Conservation (phyloP, 2,113 vertebrate species). For the Cheilinus undulatus region DNA sequence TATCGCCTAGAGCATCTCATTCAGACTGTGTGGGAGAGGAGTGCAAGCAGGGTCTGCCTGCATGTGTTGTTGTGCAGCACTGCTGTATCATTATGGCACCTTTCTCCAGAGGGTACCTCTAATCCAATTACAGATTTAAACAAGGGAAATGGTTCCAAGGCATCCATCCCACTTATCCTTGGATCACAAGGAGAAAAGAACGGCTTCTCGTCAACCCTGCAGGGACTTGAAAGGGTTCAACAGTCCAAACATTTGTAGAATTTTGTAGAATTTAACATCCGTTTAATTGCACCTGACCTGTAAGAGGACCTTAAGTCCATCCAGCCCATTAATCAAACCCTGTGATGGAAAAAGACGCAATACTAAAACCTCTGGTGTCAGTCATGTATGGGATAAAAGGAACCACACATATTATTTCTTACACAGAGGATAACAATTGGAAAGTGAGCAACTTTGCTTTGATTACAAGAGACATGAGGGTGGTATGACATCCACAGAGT, state of each 20-base stretch:
- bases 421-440: constrained; percentile 19
- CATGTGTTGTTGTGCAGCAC: constrained; percentile 41
- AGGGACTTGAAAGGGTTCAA: constrained; percentile 65
- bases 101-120: constrained; percentile 69
- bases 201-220: constrained; percentile 52
- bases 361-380: constrained; percentile 28
- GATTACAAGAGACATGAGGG: background rate
- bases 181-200: constrained; percentile 57
- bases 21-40: constrained; percentile 23
- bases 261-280: constrained; percentile 64
- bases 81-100: constrained; percentile 59
- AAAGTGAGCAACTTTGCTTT: background rate
- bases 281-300: constrained; percentile 68
- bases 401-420: constrained; percentile 13
- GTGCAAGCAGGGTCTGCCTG: constrained; percentile 2
- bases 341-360: constrained; percentile 55
- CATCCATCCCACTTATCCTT: constrained; percentile 65
- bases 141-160: constrained; percentile 67
- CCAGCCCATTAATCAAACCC: constrained; percentile 59
- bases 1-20: constrained; percentile 14
- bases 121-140: constrained; percentile 74
- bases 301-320: constrained; percentile 51
- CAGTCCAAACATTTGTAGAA: constrained; percentile 69
- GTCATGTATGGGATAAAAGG: constrained; percentile 15
- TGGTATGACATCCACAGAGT: constrained; percentile 40